phyloP scores from a whole-genome alignment of 2,797 vertebrate species.

The Oryzias sinensis region DNA sequence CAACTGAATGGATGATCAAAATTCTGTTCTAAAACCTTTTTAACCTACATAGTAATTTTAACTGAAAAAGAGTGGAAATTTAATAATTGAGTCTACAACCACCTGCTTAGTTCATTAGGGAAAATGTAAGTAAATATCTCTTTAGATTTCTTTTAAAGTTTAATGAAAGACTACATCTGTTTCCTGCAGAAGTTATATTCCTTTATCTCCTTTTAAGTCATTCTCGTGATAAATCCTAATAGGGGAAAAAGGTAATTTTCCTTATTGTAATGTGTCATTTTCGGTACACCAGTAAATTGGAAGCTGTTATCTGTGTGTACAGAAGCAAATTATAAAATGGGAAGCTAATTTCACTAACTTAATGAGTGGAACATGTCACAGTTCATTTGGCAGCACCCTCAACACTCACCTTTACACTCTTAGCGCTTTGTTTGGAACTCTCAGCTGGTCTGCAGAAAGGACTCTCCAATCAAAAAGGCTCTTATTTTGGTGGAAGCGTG shows the following conservation, averaged over 20 bases:
- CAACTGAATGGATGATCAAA: too few species aligned
- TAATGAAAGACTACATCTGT: constrained; percentile 35
- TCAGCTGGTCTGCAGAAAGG: constrained; percentile 7
- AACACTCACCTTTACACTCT: constrained; percentile 44
- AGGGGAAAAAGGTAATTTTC: constrained; percentile 17
- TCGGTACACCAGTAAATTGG: constrained; percentile 12
- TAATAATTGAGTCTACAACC: neutral
- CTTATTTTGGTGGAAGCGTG: neutral
- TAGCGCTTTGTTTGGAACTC: constrained; percentile 34
- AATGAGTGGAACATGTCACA: constrained; percentile 57
- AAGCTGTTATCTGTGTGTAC: constrained; percentile 45
- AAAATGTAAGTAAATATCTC: constrained; percentile 40
- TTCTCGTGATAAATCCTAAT: constrained; percentile 18
- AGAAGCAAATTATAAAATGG: constrained; percentile 54
- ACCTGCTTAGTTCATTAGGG: constrained; percentile 47
- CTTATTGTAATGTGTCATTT: constrained; percentile 26
- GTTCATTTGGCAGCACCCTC: constrained; percentile 52
- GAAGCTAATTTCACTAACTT: constrained; percentile 57
- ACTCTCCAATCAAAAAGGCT: neutral
- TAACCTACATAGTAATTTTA: too few species aligned
- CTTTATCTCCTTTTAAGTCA: constrained; percentile 7
- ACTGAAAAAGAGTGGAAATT: too few species aligned
- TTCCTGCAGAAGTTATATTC: constrained; percentile 18
- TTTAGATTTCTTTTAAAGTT: constrained; percentile 16
- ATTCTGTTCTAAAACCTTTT: too few species aligned